Evolutionary conservation across 2,797 vertebrate species (phyloP), one percentile per base, ranked within the genome.

Genomic region (Setipinna tenuifilis): DNA sequence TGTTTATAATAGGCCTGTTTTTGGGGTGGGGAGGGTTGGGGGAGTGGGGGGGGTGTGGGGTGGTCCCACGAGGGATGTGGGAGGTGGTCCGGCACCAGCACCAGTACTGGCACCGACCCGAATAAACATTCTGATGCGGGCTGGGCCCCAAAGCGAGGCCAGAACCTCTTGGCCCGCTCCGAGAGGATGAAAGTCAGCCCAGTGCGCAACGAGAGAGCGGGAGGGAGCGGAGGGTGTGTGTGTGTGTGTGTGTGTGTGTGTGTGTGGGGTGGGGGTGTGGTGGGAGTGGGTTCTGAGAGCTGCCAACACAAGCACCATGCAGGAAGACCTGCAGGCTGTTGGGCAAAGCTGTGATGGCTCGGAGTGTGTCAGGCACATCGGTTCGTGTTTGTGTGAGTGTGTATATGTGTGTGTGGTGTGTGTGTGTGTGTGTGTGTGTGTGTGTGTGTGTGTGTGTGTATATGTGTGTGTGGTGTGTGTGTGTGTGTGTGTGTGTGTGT

Each of bases 261-360:
- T 48, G 46, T 48, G 46, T 48, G 46, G 3, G 3, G 46, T 48
- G 46, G 3, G 46, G 3, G 46, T 48, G 46, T 48, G 46, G 21
- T n/a, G 83, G 31, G 83, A 16, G 83, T 21, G 35, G 96, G 96
- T 92, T 93, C 83, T 82, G 86, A 89, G 83, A 89, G 89, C 86
- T 92, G 96, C 96, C 97, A 97, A 97, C 90, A 95, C 92, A 97
- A 97, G 93, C 94, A 94, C 92, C 88, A 86, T 93, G 96, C 95
- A 96, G 95, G 96, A 97, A 97, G 96, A 96, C 95, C 96, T 96
- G 93, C 85, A 94, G 94, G 97, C 96, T 91, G 96, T 97, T 93
- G 89, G 89, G 91, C 92, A 92, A 94, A 91, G 88, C 94, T 95
- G 93, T 87, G 88, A 92, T 95, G 95, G 95, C 94, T 95, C 89